Evolutionary conservation across 2,113 vertebrate genomes (phyloP).

Genomic region (Tringa solitaria): DNA sequence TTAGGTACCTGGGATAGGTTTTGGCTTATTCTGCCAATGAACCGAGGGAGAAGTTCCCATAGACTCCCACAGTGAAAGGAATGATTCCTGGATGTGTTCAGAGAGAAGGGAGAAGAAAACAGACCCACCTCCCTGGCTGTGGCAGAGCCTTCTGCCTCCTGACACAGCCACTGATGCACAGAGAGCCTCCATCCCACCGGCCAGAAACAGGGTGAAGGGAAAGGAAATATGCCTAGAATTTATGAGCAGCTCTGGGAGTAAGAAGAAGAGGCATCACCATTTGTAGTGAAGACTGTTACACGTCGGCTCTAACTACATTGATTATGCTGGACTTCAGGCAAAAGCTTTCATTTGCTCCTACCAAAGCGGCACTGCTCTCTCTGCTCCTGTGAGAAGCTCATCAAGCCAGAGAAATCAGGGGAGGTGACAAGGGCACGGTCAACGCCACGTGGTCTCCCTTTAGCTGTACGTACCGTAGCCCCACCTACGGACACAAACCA

Average conservation of each 20-base stretch:
- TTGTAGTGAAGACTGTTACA: neutral
- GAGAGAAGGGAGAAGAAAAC: neutral
- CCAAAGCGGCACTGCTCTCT: fast-evolving
- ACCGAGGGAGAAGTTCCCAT: neutral
- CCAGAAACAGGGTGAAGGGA: neutral
- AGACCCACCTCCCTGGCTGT: fast-evolving
- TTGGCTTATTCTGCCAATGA: neutral
- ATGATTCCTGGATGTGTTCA: fast-evolving
- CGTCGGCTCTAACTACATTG: no score
- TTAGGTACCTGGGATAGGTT: neutral
- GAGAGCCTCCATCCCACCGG: neutral
- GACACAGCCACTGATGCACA: no score
- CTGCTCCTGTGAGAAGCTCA: no score
- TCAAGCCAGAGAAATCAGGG: neutral
- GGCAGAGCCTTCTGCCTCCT: neutral
- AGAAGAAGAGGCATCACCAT: neutral
- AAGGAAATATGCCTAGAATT: neutral
- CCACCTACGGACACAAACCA: neutral
- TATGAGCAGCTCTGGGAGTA: no score
- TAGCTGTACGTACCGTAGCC: fast-evolving
- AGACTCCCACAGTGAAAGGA: neutral
- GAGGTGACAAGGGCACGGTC: no score
- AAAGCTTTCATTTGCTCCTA: neutral
- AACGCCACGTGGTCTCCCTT: neutral
- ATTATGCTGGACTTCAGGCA: neutral